phyloP scores from a whole-genome alignment of 2,888 invertebrate genomes.

The Temnothorax rugatulus region DNA sequence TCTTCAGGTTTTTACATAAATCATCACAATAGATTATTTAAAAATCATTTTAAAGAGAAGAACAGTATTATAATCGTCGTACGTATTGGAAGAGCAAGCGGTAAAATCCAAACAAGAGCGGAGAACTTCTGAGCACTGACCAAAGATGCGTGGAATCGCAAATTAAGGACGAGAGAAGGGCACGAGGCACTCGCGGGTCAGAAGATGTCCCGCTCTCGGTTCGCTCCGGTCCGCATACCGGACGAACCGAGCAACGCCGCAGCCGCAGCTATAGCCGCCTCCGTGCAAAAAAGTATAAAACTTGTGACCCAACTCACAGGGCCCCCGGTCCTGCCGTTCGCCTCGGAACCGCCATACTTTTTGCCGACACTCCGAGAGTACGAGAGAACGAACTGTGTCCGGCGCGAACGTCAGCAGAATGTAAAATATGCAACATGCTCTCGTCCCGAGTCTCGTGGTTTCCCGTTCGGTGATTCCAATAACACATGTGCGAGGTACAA shows the following conservation, averaged over 20 bases:
- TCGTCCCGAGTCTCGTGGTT: constrained; percentile 17
- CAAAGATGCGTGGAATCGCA: constrained; percentile 73
- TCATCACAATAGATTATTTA: neutral
- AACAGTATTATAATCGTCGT: neutral
- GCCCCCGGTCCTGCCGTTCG: constrained; percentile 77
- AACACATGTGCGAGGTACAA: neutral
- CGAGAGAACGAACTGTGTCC: constrained; percentile 76
- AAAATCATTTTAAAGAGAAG: neutral
- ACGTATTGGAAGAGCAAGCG: neutral
- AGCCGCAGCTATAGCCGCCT: constrained; percentile 61
- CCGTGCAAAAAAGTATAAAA: constrained; percentile 77
- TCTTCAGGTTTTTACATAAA: neutral
- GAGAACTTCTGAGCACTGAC: constrained; percentile 30
- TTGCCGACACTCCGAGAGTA: constrained; percentile 79
- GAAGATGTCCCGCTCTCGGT: constrained; percentile 70
- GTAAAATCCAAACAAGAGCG: constrained; percentile 20
- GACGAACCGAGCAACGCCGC: constrained; percentile 66
- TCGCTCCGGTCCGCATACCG: constrained; percentile 74
- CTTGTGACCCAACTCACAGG: constrained; percentile 80
- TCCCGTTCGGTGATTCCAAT: neutral
- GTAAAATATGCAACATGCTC: constrained; percentile 83
- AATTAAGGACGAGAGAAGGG: constrained; percentile 69
- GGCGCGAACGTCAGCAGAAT: constrained; percentile 83
- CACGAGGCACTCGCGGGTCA: constrained; percentile 72
- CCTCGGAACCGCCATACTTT: constrained; percentile 81